Evolutionary conservation across 1,140 invertebrate genomes (phyloP).

Genomic region (Drosophila sp.): DNA sequence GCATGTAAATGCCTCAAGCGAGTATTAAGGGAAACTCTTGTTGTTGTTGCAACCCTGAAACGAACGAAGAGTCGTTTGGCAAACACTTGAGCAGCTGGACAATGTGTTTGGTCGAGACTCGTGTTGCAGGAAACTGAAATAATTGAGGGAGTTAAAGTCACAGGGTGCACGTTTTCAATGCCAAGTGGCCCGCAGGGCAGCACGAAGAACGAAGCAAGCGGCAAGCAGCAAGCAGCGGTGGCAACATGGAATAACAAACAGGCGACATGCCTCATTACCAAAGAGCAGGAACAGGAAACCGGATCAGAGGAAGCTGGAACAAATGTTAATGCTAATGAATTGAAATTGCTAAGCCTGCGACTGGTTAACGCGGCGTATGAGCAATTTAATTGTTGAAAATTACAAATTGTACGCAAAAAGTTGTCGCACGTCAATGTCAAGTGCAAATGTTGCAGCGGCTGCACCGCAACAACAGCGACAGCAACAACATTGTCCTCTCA

Average conservation of each 20-base stretch:
- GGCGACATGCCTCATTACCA: constrained; percentile 47
- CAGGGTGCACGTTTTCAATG: constrained; percentile 46
- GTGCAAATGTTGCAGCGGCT: constrained; percentile 66
- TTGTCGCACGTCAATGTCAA: constrained; percentile 72
- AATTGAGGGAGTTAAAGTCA: constrained; percentile 38
- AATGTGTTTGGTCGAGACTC: constrained; percentile 24
- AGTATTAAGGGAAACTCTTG: constrained; percentile 29
- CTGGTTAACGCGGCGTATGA: constrained; percentile 54
- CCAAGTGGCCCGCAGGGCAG: constrained; percentile 57
- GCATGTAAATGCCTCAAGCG: constrained; percentile 72
- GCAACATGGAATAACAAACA: constrained; percentile 26
- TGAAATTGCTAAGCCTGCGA: constrained; percentile 58
- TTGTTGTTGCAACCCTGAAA: constrained; percentile 15
- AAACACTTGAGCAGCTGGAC: constrained; percentile 68
- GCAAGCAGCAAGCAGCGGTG: not conserved
- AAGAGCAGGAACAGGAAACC: constrained; percentile 25
- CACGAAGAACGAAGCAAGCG: too few species aligned
- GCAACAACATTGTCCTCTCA: constrained; percentile 8
- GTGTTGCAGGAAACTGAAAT: constrained; percentile 28
- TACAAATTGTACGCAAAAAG: constrained; percentile 43
- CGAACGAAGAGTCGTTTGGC: constrained; percentile 34
- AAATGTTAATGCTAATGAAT: constrained; percentile 77
- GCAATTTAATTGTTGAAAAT: constrained; percentile 72
- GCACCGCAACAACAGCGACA: constrained; percentile 52
- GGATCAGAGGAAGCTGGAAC: not conserved